Base-by-base conservation (phyloP, 2,113 vertebrate genomes). In the Plestiodon gilberti region DNA sequence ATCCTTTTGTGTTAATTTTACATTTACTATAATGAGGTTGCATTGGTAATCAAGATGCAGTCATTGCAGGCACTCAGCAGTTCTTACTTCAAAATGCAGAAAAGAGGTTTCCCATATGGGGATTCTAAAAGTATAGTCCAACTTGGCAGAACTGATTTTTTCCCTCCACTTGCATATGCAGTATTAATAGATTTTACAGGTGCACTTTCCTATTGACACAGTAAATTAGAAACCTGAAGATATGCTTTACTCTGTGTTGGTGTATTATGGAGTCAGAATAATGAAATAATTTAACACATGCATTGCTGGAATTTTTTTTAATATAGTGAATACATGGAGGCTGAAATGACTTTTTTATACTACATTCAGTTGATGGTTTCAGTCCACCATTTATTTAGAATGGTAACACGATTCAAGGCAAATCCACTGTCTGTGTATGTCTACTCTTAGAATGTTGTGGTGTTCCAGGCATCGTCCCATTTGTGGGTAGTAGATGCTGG, bases 21-120 rank as follows among this genome's bases (percentile, higher is more conserved):
- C 25, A 2, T 0, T 0, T 0, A 18, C 30, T 7, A 61, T 9
- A 10, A 1, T 82, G 18, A 38, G 17, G 1, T 13, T 83, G 13
- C 28, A 65, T 23, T 80, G 33, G 9, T 35, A 80, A 25, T 40
- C 38, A 74, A 86, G 59, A 4, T 22, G 0, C 28, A 15, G 2
- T 0, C 55, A 57, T 6, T 13, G 35, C 18, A 67, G 7, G 78
- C 3, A 38, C 67, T 20, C 40, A 77, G n/a, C 14, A 70, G n/a
- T 18, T 35, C 48, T 35, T 81, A 65, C 17, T 35, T 64, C 22
- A 75, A 61, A 75, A 62, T 83, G 13, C 14, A 59, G 7, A 14
- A 14, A 70, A 73, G 8, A 67, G 7, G 4, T 43, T 23, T 8
- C n/a, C 38, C 30, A 61, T 52, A 11, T 71, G 28, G 28, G 4